Conservation (phyloP, 2,113 vertebrate genomes). For the Lasiurus borealis region DNA sequence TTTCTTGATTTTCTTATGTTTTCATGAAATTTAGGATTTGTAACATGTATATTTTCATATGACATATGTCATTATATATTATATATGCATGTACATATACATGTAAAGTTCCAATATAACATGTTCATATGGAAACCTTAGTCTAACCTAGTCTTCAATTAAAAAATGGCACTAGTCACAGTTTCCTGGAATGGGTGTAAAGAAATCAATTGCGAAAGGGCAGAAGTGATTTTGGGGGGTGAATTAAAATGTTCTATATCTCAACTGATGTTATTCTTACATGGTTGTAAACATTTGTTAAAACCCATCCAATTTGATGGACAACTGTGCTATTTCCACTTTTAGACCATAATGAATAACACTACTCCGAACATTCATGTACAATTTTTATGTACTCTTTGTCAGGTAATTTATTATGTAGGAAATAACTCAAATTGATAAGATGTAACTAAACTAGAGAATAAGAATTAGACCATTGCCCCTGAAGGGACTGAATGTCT, state of each 20-base stretch:
- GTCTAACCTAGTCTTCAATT: background rate
- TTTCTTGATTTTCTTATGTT: background rate
- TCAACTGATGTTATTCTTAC: background rate
- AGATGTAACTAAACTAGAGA: background rate
- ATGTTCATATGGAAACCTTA: background rate
- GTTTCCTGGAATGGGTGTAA: background rate
- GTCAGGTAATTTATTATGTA: background rate
- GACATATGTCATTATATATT: background rate
- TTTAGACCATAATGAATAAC: background rate
- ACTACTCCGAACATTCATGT: background rate
- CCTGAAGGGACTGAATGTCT: background rate
- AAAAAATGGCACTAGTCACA: background rate
- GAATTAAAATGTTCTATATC: background rate
- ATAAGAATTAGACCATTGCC: background rate
- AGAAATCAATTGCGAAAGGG: background rate
- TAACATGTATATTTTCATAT: background rate
- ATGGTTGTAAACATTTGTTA: background rate
- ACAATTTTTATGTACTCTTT: background rate
- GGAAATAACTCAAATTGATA: background rate
- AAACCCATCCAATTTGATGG: background rate
- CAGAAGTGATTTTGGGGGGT: background rate
- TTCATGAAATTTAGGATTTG: background rate
- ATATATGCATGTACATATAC: background rate
- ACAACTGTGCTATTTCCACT: background rate
- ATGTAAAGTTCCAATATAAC: background rate